Base-by-base conservation (phyloP, 1,140 invertebrate genomes). In the Bacillus rossius region DNA sequence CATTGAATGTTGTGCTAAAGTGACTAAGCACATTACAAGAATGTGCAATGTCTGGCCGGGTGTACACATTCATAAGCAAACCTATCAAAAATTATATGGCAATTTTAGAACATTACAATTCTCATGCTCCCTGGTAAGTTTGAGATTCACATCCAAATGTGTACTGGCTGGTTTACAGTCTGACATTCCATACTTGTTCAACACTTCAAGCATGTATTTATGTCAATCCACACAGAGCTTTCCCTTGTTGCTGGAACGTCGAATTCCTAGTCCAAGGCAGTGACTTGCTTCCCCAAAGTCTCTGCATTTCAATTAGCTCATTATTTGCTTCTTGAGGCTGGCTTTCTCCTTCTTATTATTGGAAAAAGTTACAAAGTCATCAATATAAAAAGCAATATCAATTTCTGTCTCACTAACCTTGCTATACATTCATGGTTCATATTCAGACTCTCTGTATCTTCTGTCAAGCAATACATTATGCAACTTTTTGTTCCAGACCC, bases 31-130 rank as follows among this genome's bases (percentile, higher is more conserved):
- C 69, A 60, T 65, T 71, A 0, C 79, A 73, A 25, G 73, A 65
- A 65, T 63, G 77, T 2, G 72, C 58, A 20, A 79, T 75, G 61
- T 79, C 77, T 50, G 76, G 77, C 22, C 77, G n/a, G n/a, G 51
- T 16, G 74, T 77, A 1, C 64, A 59, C 16, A 71, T 57, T n/a
- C 64, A 76, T 70, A 10, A 80, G 61, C 8, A 62, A 62, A 25
- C 72, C 73, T 22, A 75, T 63, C 8, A 73, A 34, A n/a, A 67
- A 38, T 49, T 62, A 59, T 69, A 75, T 26, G 62, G 47, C 50
- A 61, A 37, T 25, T 64, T 19, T 34, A 47, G 62, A 34, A 22
- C 56, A 51, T 34, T 25, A 19, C 52, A 40, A n/a, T 49, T 52
- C 2, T 25, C 57, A 22, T 48, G 8, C 25, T 43, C 56, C 45